These are phyloP conservation scores for Dolichallabes microphthalmus DNA, from an alignment of 2,113 vertebrate species.

Conservation along the genomic window DNA sequence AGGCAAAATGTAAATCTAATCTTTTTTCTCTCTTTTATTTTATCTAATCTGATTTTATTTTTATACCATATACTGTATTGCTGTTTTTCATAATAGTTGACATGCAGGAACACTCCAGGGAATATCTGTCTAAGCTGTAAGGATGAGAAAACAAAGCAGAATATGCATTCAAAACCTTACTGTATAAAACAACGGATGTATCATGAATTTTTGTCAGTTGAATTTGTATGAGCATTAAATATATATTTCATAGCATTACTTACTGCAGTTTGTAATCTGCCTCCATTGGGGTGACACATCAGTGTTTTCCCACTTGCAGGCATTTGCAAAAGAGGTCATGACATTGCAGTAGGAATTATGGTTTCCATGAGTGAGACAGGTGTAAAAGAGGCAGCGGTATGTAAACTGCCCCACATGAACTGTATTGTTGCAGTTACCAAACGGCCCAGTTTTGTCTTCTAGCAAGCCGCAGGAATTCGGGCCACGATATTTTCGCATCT, in stretches of 20 bases:
- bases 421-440: constrained; percentile 62
- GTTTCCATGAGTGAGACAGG: constrained; percentile 64
- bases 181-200: neutral
- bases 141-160: neutral
- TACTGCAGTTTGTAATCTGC: constrained; percentile 65
- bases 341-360: constrained; percentile 67
- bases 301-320: constrained; percentile 59
- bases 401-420: constrained; percentile 64
- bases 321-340: constrained; percentile 59
- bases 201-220: neutral
- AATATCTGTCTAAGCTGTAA: neutral
- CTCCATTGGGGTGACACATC: constrained; percentile 69
- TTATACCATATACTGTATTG: no score
- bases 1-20: no score
- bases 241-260: constrained; percentile 52
- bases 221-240: neutral
- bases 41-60: no score
- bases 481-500: constrained; percentile 44
- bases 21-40: no score
- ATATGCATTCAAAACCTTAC: neutral
- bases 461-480: constrained; percentile 68
- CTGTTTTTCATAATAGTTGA: neutral
- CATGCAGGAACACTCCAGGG: neutral
- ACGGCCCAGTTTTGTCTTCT: constrained; percentile 61
- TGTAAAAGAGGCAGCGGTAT: constrained; percentile 69